Conservation (phyloP, 2,113 vertebrate species). For the Amphiprion percula region DNA sequence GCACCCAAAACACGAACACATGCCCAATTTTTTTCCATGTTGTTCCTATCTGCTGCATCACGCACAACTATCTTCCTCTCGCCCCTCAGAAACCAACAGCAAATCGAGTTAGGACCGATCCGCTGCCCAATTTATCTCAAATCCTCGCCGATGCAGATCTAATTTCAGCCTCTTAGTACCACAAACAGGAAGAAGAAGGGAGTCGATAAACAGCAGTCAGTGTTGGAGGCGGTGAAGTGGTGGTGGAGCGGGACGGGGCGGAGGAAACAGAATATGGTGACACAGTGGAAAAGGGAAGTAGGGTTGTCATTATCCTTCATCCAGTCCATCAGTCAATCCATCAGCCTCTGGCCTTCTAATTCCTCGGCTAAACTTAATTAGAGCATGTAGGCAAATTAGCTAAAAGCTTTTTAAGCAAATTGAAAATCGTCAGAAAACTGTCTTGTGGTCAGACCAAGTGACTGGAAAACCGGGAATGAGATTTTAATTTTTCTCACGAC, state of each 20-base stretch:
- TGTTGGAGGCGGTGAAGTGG: slow-evolving; percentile 44
- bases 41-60: slow-evolving; percentile 51
- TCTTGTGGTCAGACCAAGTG: slow-evolving; percentile 6
- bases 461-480: slow-evolving; percentile 6
- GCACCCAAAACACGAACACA: slow-evolving; percentile 9
- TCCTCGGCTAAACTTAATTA: slow-evolving; percentile 49
- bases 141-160: slow-evolving; percentile 77
- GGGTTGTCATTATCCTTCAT: slow-evolving; percentile 41
- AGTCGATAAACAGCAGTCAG: slow-evolving; percentile 77
- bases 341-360: slow-evolving; percentile 49
- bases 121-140: slow-evolving; percentile 79
- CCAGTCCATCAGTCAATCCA: slow-evolving; percentile 53
- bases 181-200: slow-evolving; percentile 79
- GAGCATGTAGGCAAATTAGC: slow-evolving; percentile 53
- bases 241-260: slow-evolving; percentile 12
- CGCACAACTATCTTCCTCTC: background rate
- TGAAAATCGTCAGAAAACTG: slow-evolving; percentile 41
- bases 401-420: slow-evolving; percentile 58
- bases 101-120: slow-evolving; percentile 76
- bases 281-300: slow-evolving; percentile 56
- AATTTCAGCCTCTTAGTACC: slow-evolving; percentile 82
- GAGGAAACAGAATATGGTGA: slow-evolving; percentile 54
- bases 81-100: slow-evolving; percentile 46
- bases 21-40: slow-evolving; percentile 12
- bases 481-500: background rate